phyloP scores from a whole-genome alignment of 2,113 vertebrate genomes.

The Dolichallabes microphthalmus region DNA sequence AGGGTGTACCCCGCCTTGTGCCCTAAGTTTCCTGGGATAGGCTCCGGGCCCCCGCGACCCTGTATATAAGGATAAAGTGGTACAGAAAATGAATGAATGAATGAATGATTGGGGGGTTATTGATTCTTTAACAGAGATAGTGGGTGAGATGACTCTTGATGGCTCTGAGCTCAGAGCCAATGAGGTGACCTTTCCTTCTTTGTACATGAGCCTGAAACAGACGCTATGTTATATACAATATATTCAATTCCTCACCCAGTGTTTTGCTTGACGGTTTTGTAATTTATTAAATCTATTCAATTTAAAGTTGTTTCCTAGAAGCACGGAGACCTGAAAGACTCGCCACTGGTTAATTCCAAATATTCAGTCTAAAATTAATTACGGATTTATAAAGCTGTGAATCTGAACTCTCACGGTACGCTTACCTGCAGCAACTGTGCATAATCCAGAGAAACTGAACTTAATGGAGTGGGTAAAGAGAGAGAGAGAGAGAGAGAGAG shows the following conservation, averaged over 20 bases:
- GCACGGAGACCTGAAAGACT: background rate
- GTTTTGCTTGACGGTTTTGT: background rate
- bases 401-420: background rate
- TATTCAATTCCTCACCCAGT: background rate
- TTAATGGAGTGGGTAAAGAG: background rate
- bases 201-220: background rate
- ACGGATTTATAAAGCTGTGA: background rate
- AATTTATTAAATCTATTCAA: background rate
- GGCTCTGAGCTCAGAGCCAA: background rate
- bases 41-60: too few species aligned
- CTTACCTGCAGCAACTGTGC: constrained; percentile 10
- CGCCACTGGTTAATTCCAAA: background rate
- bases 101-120: too few species aligned
- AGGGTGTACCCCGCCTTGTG: too few species aligned
- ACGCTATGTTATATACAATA: background rate
- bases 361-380: background rate
- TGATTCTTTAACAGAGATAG: background rate
- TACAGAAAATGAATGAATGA: too few species aligned
- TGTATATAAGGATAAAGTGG: too few species aligned
- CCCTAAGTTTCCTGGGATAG: too few species aligned
- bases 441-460: background rate
- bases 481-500: too few species aligned
- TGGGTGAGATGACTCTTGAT: background rate
- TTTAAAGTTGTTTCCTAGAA: background rate
- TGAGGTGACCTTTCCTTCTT: background rate